A percentile compares a stretch with the other conserved stretches of the same genome.
phyloP scores from a whole-genome alignment of 2,888 invertebrate species.

The Galerucella pusilla region DNA sequence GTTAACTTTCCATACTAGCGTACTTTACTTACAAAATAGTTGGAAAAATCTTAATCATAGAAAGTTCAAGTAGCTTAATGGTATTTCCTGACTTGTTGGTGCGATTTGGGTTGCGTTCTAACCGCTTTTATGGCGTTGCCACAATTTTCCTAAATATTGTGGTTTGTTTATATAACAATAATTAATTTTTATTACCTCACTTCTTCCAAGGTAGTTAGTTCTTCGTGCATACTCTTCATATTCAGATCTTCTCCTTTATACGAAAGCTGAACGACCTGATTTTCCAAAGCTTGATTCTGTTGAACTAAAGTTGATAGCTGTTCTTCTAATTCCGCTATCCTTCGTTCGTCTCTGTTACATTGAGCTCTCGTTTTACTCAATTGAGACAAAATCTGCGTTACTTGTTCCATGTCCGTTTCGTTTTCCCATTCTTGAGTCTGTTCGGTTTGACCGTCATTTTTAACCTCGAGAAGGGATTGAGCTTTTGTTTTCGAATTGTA shows the following conservation, averaged over 20 bases:
- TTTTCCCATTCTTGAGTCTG: constrained; percentile 37
- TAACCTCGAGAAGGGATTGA: constrained; percentile 11
- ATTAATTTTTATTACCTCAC: constrained; percentile 71
- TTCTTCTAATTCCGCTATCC: constrained; percentile 80
- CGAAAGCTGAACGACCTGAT: constrained; percentile 74
- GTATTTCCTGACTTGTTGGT: too few relatives aligned
- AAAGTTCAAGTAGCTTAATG: too few relatives aligned
- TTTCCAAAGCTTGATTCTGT: constrained; percentile 78
- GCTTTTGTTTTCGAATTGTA: not conserved
- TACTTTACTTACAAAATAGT: too few relatives aligned
- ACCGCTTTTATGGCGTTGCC: too few relatives aligned
- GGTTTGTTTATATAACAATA: too few relatives aligned
- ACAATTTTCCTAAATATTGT: too few relatives aligned
- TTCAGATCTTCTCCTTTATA: constrained; percentile 73
- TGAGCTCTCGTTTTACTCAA: constrained; percentile 69
- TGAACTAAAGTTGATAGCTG: constrained; percentile 77
- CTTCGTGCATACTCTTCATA: constrained; percentile 85
- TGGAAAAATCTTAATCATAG: too few relatives aligned
- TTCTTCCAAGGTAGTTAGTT: constrained; percentile 85
- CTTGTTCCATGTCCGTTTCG: constrained; percentile 59
- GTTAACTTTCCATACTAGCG: too few relatives aligned
- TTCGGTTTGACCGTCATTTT: constrained; percentile 4
- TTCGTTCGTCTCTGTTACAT: constrained; percentile 74
- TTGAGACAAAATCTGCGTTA: constrained; percentile 73
- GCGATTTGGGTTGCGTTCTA: too few relatives aligned